Evolutionary conservation across 2,113 vertebrate genomes (phyloP), one percentile per base, ranked within the genome.

Genomic region (Chamaea fasciata): DNA sequence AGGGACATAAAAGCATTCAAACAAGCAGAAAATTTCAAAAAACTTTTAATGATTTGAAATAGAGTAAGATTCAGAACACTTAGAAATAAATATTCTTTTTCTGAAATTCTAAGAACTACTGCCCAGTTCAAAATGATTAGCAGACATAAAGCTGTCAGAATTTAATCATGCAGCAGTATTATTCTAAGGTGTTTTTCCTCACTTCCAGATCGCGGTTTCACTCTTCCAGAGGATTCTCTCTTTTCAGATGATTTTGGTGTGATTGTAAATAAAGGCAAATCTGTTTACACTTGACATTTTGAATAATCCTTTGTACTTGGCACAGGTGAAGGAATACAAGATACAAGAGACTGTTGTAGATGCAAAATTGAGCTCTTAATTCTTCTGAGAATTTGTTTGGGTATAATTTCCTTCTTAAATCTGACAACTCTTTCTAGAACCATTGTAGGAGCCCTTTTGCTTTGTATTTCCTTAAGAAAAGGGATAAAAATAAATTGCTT

Each of bases 371-470:
- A 75, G 7, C 44, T 64, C 10, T 55, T 55, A 42, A 22, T 63
- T 93, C 56, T 53, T 37, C 35, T 84, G 44, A 37, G 13, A 85
- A 56, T 78, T 68, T 70, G 0, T 65, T 13, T 33, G 55, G 15
- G 37, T 31, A 65, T 7, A 44, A 22, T 62, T 87, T 85, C n/a
- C 57, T 49, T 80, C 42, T 87, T 63, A 22, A 9, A 31, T 18
- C 6, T 70, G 39, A 35, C 22, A 57, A 14, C 21, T 49, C 0
- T 82, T 87, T 93, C 81, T 49, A 44, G 39, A 65, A 37, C 7
- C 1, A 10, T 37, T 7, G 3, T n/a, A 17, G 13, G 30, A 70
- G 3, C 3, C 16, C 4, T 49, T 1, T 4, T 49, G 13, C 9
- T 26, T 73, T 69, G 22, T 9, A 62, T 84, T 60, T 35, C 44